Evolutionary conservation across 2,797 vertebrate genomes (phyloP), one percentile per base, ranked within the genome.

Genomic region (Phataginus tetradactyla): DNA sequence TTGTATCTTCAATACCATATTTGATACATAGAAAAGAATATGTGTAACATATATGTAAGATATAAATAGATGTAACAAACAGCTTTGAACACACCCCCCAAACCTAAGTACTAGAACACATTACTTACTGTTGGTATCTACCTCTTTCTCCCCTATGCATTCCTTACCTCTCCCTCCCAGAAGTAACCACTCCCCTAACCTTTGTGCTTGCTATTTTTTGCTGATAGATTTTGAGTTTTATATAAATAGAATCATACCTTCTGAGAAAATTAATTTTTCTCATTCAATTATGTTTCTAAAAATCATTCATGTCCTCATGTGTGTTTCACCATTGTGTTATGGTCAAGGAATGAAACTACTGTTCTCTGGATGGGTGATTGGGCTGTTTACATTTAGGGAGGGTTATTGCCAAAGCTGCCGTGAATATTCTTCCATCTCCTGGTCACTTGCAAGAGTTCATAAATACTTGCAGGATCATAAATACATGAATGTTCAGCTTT

Each of bases 201-300:
- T 91, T 83, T 79, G 23, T 23, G 25, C 83, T 78, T 87, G 39
- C 29, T 64, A 45, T 23, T 83, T 71, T 90, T 49, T 88, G 37
- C 29, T 86, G 34, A 37, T 55, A 27, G 23, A 42, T 57, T 37
- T 78, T 32, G 66, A 79, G 18, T 9, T 93, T 86, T 61, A 17
- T 25, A 21, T 64, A 57, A 74, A 49, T 68, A 81, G 55, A 49
- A 78, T 17, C 11, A 0, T 45, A 20, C 42, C 51, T 72, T 90
- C 39, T 27, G 57, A 71, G 23, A 34, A 49, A 34, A 45, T 92
- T 71, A 37, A 51, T 63, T 59, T 92, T 69, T 74, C 45, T 72
- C 17, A 4, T 27, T 95, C 12, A 14, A 10, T 53, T 74, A 7
- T 13, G 1, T 80, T 91, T 85, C 71, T 51, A 32, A 79, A 71